Percentiles rank a stretch among this genome's conserved stretches.
Conservation (phyloP, 2,888 invertebrate genomes). For the Tortrix viridana region DNA sequence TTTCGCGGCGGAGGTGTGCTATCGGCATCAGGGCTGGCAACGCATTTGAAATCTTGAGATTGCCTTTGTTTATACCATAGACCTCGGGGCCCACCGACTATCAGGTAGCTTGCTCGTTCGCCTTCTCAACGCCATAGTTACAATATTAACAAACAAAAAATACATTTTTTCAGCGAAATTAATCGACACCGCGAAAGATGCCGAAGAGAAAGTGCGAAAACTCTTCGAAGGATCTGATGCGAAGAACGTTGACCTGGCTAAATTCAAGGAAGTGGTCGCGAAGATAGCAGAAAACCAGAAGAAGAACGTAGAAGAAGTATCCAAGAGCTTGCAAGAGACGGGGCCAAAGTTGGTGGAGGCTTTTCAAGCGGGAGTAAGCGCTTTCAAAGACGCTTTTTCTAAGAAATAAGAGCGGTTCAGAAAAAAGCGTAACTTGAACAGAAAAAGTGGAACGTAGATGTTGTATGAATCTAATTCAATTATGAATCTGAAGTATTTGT, state of each 20-base stretch:
- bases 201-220: constrained; percentile 52
- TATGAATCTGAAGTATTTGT: too few relatives aligned
- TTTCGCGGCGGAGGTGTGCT: too few relatives aligned
- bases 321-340: constrained; percentile 48
- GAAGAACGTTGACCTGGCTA: constrained; percentile 45
- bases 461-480: too few relatives aligned
- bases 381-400: constrained; percentile 52
- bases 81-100: too few relatives aligned
- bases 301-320: constrained; percentile 48
- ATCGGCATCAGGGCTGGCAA: too few relatives aligned
- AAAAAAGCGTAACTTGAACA: too few relatives aligned
- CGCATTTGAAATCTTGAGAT: too few relatives aligned
- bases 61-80: too few relatives aligned
- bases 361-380: constrained; percentile 49
- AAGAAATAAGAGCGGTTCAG: constrained; percentile 38
- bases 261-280: constrained; percentile 53
- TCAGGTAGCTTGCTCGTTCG: too few relatives aligned
- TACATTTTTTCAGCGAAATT: constrained; percentile 48
- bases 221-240: constrained; percentile 48
- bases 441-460: too few relatives aligned
- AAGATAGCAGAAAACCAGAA: constrained; percentile 53
- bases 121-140: too few relatives aligned
- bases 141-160: too few relatives aligned
- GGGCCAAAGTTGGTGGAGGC: constrained; percentile 49
- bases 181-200: constrained; percentile 49